Evolutionary conservation across 92 coral and sea anemone genomes (phyloP).

Genomic region (Umimayanthus chanpuru): DNA sequence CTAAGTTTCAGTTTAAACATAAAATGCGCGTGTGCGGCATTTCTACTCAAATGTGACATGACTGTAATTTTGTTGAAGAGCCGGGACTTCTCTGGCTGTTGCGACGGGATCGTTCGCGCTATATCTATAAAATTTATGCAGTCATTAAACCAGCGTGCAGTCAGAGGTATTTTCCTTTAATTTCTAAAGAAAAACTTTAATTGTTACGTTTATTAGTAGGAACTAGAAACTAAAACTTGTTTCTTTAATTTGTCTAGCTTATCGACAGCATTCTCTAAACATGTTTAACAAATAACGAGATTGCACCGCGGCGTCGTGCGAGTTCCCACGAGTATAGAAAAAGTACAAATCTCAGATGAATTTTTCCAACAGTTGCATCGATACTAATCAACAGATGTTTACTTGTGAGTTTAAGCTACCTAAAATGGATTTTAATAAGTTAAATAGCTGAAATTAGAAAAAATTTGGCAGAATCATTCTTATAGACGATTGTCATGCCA

Average conservation of each 20-base stretch:
- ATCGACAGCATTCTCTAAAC: neutral
- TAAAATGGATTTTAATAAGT: neutral
- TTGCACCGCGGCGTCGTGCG: neutral
- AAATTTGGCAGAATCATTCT: neutral
- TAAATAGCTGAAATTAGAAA: conserved; percentile 7
- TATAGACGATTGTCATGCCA: neutral
- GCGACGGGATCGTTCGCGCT: conserved; percentile 12
- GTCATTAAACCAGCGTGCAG: conserved; percentile 17
- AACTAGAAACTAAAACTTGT: conserved; percentile 3
- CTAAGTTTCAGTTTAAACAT: neutral
- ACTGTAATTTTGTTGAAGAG: neutral
- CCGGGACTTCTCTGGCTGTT: neutral
- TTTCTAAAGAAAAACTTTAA: conserved; percentile 16
- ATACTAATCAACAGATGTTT: neutral
- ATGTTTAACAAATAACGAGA: neutral
- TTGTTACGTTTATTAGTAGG: conserved; percentile 14
- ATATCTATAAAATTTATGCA: neutral
- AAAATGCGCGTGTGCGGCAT: neutral
- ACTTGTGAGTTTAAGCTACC: neutral
- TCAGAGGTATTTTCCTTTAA: conserved; percentile 3
- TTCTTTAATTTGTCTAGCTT: conserved; percentile 9
- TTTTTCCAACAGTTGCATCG: neutral
- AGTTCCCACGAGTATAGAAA: neutral
- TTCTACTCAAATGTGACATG: neutral
- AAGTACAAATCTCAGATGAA: neutral